phyloP scores from a whole-genome alignment of 2,113 vertebrate species.

The Felis catus region DNA sequence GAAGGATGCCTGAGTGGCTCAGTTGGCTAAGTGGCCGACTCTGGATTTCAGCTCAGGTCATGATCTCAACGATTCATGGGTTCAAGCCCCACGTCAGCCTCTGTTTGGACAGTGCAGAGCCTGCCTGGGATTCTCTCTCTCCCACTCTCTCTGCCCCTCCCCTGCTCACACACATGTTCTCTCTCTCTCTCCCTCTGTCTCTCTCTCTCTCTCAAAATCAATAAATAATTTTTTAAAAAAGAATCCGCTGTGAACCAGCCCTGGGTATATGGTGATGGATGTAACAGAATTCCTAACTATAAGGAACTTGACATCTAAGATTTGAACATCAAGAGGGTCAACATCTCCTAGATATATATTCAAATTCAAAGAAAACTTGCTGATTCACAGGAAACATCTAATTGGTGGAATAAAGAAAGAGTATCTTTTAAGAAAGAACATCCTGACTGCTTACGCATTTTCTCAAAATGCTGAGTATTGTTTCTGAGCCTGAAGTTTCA shows the following conservation, averaged over 20 bases:
- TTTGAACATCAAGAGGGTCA: background rate
- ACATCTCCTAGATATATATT: background rate
- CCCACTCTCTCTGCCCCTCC: too few species aligned
- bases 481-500: background rate
- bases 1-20: too few species aligned
- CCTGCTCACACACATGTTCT: too few species aligned
- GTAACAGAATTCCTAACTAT: background rate
- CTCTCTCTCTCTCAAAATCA: too few species aligned
- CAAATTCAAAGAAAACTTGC: background rate
- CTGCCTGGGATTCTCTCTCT: too few species aligned
- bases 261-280: background rate
- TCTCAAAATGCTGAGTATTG: background rate
- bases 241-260: background rate
- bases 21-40: too few species aligned
- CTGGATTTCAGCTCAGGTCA: too few species aligned
- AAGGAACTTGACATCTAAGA: background rate
- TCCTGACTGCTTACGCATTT: background rate
- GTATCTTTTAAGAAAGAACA: background rate
- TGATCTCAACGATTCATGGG: too few species aligned
- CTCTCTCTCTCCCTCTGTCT: too few species aligned
- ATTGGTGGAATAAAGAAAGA: background rate
- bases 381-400: background rate
- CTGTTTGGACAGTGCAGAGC: too few species aligned
- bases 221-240: too few species aligned
- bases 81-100: too few species aligned